Evolutionary conservation across 2,888 invertebrate species (phyloP).

Genomic region (Ligdia adustata): DNA sequence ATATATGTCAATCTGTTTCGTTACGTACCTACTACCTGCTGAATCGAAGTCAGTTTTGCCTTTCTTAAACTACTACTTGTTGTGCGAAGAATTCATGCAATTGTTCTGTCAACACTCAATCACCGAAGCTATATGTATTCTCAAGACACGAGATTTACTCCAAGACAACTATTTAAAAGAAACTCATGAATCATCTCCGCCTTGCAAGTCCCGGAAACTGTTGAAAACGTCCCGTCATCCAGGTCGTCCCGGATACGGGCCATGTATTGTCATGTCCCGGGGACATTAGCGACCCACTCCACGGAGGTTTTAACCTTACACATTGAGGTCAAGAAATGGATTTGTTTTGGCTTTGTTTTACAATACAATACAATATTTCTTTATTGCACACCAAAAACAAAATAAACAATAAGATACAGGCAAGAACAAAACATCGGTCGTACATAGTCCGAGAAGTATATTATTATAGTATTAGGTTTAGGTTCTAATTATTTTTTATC

Average conservation of each 20-base stretch:
- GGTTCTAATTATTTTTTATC: too few species aligned
- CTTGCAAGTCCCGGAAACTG: conserved; percentile 47
- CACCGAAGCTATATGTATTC: neutral
- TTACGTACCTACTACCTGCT: too few species aligned
- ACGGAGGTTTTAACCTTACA: conserved; percentile 38
- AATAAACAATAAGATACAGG: too few species aligned
- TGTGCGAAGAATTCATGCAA: too few species aligned
- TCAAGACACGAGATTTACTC: conserved; percentile 16
- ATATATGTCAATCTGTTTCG: too few species aligned
- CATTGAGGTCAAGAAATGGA: conserved; percentile 15
- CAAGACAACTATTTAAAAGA: conserved; percentile 42
- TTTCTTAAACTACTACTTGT: too few species aligned
- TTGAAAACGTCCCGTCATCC: conserved; percentile 56
- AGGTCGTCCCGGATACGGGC: conserved; percentile 58
- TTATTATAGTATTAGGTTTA: too few species aligned
- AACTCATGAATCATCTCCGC: conserved; percentile 56
- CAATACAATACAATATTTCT: too few species aligned
- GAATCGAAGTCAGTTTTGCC: too few species aligned
- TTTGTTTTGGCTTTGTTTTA: conserved; percentile 5
- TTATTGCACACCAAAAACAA: too few species aligned
- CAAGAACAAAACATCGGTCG: too few species aligned
- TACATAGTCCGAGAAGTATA: too few species aligned
- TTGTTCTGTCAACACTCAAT: neutral
- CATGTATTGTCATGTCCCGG: conserved; percentile 56
- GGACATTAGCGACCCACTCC: conserved; percentile 40